Base-by-base conservation (phyloP, 2,888 invertebrate species). In the Tupiocoris notatus region DNA sequence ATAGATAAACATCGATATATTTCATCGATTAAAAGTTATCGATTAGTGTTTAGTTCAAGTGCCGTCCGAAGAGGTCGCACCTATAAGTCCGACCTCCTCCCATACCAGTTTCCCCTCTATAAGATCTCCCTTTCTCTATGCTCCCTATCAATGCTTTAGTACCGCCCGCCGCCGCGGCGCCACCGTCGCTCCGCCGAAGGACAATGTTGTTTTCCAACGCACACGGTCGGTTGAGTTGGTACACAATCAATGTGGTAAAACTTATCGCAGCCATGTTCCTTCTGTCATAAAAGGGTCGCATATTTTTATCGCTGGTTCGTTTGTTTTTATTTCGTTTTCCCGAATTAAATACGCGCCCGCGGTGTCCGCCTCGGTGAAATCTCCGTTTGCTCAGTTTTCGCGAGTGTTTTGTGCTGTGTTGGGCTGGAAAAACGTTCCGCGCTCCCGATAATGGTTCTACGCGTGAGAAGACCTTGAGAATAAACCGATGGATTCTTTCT, bases 401-500 rank as follows among this genome's bases (percentile, higher is more conserved):
- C 54, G 73, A 39, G 63, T 62, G 73, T 21, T 17, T 21, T 21
- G 63, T 62, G 39, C 16, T 73, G 73, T 73, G 25, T 17, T 63
- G 17, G n/a, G 22, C 3, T 17, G 18, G 16, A 6, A 6, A 17
- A 59, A 59, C 20, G 59, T 62, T 39, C 25, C 54, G 24, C 59
- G 23, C n/a, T 22, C 23, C 23, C 9, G 16, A 63, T 73, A 62
- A 73, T 73, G 73, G 18, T 73, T 63, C 57, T 39, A 25, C 18
- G 73, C 54, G 22, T 54, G 61, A 73, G 73, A 62, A 73, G 73
- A 73, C 73, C 73, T 73, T 73, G 73, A 73, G 62, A 73, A 73
- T 71, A 61, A 23, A 73, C 62, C 73, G 62, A 73, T 73, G 73
- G 63, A 73, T 73, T 73, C 73, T 73, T 61, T 73, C 73, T 73